Evolutionary conservation across 35 echinoderm and acorn worm species (phyloP).

Genomic region (Heliocidaris tuberculata): DNA sequence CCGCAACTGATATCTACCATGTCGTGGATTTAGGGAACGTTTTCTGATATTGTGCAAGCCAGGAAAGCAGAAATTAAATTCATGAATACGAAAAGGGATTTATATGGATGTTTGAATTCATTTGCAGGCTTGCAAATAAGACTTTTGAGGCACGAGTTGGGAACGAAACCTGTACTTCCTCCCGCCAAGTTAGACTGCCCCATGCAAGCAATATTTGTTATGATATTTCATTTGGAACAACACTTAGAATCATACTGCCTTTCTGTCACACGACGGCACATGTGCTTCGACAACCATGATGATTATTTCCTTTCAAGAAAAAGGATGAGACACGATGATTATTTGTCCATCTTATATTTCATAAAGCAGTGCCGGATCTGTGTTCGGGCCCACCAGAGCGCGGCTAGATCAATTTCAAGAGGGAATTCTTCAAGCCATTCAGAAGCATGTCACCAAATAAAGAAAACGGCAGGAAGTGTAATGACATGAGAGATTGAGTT

Average conservation of each 20-base stretch:
- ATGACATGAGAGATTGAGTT: neutral
- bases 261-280: constrained; percentile 34
- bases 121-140: no score
- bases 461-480: neutral
- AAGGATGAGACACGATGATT: neutral
- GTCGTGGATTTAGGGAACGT: no score
- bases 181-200: neutral
- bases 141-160: neutral
- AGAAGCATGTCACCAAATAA: neutral
- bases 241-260: neutral
- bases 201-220: constrained; percentile 31
- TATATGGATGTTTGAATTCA: no score
- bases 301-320: constrained; percentile 16
- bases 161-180: neutral
- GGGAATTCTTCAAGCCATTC: neutral
- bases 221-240: constrained; percentile 41
- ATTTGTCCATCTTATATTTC: constrained; percentile 29
- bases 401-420: neutral
- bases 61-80: no score
- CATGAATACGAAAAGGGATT: no score
- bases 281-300: constrained; percentile 8
- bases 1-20: no score
- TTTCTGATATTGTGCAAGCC: no score
- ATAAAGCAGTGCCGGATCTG: neutral
- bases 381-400: neutral